Percentiles rank a stretch among this genome's conserved stretches.
These are phyloP conservation scores for Tympanuchus pallidicinctus DNA, from an alignment of 2,113 vertebrate genomes.

Conservation along the genomic window DNA sequence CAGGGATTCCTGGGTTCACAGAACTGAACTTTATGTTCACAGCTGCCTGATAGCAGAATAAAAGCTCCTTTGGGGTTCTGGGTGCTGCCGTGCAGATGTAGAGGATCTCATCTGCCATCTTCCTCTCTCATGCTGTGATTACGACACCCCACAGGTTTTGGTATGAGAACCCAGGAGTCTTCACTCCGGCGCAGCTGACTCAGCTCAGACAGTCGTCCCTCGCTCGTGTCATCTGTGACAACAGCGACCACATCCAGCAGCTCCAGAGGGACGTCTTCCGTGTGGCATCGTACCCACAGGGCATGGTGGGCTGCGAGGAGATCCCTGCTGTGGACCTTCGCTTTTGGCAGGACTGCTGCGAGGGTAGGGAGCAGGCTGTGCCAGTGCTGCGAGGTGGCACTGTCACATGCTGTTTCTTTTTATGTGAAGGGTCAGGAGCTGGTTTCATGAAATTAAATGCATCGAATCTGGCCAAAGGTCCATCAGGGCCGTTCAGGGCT, in stretches of 20 bases:
- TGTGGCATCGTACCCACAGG: constrained; percentile 71
- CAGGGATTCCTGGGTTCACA: rapidly evolving
- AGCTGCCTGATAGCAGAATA: neutral
- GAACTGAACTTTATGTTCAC: neutral
- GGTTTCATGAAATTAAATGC: neutral
- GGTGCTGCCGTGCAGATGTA: neutral
- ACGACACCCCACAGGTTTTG: constrained; percentile 70
- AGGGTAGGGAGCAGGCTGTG: constrained; percentile 57
- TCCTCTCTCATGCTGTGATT: neutral
- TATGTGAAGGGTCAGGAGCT: neutral
- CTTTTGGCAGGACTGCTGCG: constrained; percentile 79
- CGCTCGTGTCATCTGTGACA: constrained; percentile 78
- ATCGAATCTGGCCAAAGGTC: neutral
- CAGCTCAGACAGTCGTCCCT: constrained; percentile 75
- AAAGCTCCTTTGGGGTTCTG: neutral
- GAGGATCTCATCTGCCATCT: neutral
- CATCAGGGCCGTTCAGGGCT: neutral
- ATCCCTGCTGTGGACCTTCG: constrained; percentile 67
- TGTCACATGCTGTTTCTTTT: neutral
- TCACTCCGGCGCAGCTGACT: constrained; percentile 66
- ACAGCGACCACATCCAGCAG: constrained; percentile 75
- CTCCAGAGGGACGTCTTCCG: constrained; percentile 75
- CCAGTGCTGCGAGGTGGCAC: neutral
- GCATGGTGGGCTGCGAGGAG: constrained; percentile 69
- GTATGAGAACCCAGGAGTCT: constrained; percentile 77